These are phyloP conservation scores for Gortyna flavago DNA, from an alignment of 2,888 invertebrate genomes.

Conservation along the genomic window DNA sequence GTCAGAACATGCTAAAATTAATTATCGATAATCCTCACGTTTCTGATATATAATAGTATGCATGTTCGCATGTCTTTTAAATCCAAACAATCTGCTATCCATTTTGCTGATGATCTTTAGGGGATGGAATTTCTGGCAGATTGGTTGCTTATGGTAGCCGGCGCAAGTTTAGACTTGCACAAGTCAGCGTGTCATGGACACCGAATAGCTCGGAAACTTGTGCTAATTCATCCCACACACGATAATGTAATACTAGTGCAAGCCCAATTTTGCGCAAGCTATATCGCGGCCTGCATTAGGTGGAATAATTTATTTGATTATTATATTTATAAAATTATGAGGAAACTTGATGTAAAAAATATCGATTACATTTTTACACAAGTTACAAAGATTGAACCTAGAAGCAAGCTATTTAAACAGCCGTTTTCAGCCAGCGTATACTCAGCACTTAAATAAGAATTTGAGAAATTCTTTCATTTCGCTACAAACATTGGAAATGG, in stretches of 20 bases:
- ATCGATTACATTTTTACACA: background rate
- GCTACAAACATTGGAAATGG: background rate
- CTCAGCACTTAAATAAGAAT: background rate
- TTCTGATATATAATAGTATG: constrained; percentile 2
- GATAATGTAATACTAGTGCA: background rate
- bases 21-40: background rate
- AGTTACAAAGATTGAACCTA: background rate
- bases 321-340: background rate
- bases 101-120: background rate
- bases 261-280: background rate
- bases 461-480: background rate
- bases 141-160: background rate
- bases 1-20: constrained; percentile 6
- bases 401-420: background rate
- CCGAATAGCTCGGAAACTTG: background rate
- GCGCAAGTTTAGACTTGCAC: background rate
- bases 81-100: background rate
- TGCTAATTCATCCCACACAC: background rate
- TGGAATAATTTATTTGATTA: background rate
- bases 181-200: background rate
- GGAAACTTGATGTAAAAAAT: background rate
- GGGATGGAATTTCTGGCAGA: background rate
- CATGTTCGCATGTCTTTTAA: background rate
- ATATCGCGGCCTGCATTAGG: background rate
- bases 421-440: background rate